Base-by-base conservation (phyloP, 2,113 vertebrate genomes). In the Aegithalos caudatus region DNA sequence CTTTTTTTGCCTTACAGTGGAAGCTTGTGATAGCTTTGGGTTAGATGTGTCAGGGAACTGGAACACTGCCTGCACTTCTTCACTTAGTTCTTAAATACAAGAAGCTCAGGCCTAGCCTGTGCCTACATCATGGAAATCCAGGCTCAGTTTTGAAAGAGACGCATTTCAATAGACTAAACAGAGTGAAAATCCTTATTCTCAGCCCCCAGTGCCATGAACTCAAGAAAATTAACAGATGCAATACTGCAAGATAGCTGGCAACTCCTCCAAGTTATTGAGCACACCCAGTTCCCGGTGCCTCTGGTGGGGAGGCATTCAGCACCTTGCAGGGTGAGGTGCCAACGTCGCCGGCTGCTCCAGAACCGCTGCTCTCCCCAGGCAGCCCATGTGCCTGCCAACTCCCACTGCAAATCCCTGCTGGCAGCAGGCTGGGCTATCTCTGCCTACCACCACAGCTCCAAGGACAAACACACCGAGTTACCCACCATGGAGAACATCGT, bases 21-120 rank as follows among this genome's bases (percentile, higher is more conserved):
- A 86, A 94, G 87, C 76, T 65, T 69, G 76, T 48, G 79, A 88
- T 76, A 86, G 85, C 90, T 88, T 57, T 88, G 77, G 94, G 65
- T 70, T 90, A 74, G 69, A 81, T 51, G 69, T 88, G 92, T 73
- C 88, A 90, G 42, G 56, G 72, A 85, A 93, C 88, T 89, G 89
- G 84, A 94, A 81, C 54, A 79, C 64, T 79, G 93, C 86, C 95
- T 92, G 89, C 14, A n/a, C 71, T 96, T 84, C 93, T 90, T 96
- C 92, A 86, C 60, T 95, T 83, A 58, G 88, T 45, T 85, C 76
- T 45, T 42, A 60, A 67, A 48, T 22, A 79, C 72, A 79, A 96
- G 76, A 81, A 96, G 88, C 81, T 93, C 79, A 78, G 82, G 56
- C 76, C 66, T 56, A 64, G n/a, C 58, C 58, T 86, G 38, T 74